Conservation (phyloP, 2,113 vertebrate genomes). For the Hyperoodon ampullatus region DNA sequence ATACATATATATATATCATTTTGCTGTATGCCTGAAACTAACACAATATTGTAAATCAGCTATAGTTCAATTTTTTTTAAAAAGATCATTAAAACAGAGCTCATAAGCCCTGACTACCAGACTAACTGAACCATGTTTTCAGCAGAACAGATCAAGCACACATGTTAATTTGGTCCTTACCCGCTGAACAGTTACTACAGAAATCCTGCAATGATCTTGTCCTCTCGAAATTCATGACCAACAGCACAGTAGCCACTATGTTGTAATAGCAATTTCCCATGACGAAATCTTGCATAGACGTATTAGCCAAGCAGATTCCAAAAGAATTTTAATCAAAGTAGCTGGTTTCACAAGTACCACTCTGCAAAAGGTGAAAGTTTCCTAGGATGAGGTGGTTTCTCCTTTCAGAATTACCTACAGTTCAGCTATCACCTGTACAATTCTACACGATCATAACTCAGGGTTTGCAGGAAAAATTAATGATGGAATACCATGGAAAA, state of each 20-base stretch:
- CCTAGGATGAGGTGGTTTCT: not conserved
- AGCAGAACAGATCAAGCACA: not conserved
- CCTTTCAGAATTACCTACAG: not conserved
- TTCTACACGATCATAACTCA: not conserved
- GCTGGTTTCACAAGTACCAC: not conserved
- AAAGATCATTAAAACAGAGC: not conserved
- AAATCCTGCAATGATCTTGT: not conserved
- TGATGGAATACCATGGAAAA: not conserved
- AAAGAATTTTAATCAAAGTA: not conserved
- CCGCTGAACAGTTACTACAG: slow-evolving; percentile 54
- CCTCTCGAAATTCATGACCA: slow-evolving; percentile 12
- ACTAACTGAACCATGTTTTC: too few relatives aligned
- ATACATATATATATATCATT: not conserved
- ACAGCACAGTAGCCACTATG: not conserved
- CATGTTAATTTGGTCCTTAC: not conserved
- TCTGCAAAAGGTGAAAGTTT: not conserved
- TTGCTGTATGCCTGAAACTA: not conserved
- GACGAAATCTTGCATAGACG: not conserved
- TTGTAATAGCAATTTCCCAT: slow-evolving; percentile 40
- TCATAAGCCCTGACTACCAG: not conserved
- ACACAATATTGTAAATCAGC: not conserved
- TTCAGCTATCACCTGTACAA: too few relatives aligned
- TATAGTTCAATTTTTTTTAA: not conserved
- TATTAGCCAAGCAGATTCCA: not conserved
- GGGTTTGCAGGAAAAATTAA: not conserved